Conservation (phyloP, 2,888 invertebrate species). For the Tinea trinotella region DNA sequence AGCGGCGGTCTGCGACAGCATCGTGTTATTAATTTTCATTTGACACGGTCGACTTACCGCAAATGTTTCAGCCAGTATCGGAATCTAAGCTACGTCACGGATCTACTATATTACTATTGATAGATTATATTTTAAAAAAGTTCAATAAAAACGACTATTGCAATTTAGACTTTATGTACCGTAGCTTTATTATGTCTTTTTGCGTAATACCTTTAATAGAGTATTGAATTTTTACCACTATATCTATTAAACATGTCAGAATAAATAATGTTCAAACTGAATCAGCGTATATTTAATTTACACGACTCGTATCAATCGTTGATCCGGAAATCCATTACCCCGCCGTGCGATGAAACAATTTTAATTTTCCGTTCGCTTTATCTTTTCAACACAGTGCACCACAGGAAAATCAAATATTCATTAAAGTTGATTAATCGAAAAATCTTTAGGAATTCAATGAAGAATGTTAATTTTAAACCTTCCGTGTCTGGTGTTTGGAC, state of each 20-base stretch:
- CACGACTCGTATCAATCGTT: slow-evolving; percentile 33
- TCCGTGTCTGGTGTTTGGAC: not conserved
- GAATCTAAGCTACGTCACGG: slow-evolving; percentile 9
- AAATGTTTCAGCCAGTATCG: slow-evolving; percentile 12
- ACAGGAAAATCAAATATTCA: slow-evolving; percentile 20
- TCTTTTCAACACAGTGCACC: slow-evolving; percentile 27
- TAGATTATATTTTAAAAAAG: slow-evolving; percentile 6
- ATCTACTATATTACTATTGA: slow-evolving; percentile 4
- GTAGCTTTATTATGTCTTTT: too few species aligned
- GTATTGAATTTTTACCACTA: not conserved
- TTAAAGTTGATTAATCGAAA: slow-evolving; percentile 17
- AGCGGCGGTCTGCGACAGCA: slow-evolving; percentile 22
- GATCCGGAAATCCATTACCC: slow-evolving; percentile 39
- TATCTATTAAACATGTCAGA: not conserved
- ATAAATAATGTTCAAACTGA: slow-evolving; percentile 14
- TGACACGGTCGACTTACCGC: slow-evolving; percentile 35
- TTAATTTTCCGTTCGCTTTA: slow-evolving; percentile 33
- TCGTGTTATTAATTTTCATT: slow-evolving; percentile 55
- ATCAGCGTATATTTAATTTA: slow-evolving; percentile 17
- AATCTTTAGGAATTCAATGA: slow-evolving; percentile 17
- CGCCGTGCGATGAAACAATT: slow-evolving; percentile 25
- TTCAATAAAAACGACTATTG: not conserved
- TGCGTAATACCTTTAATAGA: too few species aligned
- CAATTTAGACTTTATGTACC: too few species aligned
- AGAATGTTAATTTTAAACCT: slow-evolving; percentile 12